Conservation (phyloP, 2,113 vertebrate genomes). For the Rhabdomys dilectus region DNA sequence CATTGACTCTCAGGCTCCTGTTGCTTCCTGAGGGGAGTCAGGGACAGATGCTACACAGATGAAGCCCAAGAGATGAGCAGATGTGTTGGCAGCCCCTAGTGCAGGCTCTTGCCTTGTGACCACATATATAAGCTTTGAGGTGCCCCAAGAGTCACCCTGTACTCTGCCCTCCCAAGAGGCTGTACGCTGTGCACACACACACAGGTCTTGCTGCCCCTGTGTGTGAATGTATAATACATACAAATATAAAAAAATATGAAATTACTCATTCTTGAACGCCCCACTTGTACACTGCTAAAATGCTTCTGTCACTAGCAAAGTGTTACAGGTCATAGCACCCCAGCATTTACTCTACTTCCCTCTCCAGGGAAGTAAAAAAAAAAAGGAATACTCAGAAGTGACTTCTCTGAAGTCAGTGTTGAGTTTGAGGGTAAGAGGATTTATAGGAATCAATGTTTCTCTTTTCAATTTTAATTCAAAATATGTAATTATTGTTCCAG, state of each 20-base stretch:
- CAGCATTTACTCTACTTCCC: background rate
- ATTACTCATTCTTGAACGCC: background rate
- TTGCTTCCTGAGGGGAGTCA: background rate
- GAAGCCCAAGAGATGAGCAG: background rate
- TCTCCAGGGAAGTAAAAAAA: background rate
- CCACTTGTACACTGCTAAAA: background rate
- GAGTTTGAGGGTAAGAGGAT: background rate
- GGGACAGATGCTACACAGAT: background rate
- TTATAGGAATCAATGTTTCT: constrained; percentile 14
- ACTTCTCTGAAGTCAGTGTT: background rate
- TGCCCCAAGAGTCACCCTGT: background rate
- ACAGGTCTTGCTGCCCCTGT: too few relatives aligned
- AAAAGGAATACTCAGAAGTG: background rate
- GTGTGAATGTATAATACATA: too few relatives aligned
- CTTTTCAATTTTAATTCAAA: background rate
- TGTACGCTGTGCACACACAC: background rate
- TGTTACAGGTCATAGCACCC: accelerated
- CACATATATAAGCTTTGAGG: accelerated
- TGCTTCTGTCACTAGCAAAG: too few relatives aligned
- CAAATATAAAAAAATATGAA: background rate
- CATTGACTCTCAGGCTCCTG: accelerated
- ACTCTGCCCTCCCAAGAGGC: background rate
- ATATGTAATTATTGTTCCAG: background rate
- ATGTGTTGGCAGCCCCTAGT: background rate
- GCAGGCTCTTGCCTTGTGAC: background rate